These are phyloP conservation scores for Oreotrochilus melanogaster DNA, from an alignment of 2,113 vertebrate species.

Conservation along the genomic window DNA sequence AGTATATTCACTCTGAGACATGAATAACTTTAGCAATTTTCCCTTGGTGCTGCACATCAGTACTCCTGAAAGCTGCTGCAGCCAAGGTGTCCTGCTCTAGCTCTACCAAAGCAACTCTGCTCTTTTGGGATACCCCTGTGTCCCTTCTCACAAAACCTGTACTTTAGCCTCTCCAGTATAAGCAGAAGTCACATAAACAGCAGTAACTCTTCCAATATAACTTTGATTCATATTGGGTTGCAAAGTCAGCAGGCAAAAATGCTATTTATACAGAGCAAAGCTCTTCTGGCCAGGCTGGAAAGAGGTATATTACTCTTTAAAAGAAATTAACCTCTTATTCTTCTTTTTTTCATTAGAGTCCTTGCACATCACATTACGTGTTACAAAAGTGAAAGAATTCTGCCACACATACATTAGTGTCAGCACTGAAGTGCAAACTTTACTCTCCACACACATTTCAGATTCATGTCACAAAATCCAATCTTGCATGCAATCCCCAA, in stretches of 20 bases:
- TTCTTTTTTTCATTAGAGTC: neutral
- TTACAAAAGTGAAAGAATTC: neutral
- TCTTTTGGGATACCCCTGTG: neutral
- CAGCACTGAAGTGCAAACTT: neutral
- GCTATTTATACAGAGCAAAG: neutral
- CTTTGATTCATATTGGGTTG: neutral
- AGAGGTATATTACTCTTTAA: neutral
- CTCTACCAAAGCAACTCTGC: neutral
- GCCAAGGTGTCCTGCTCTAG: neutral
- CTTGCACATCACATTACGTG: neutral
- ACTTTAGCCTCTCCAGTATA: neutral
- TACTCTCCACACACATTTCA: neutral
- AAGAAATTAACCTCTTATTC: neutral
- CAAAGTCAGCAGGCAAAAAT: neutral
- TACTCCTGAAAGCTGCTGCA: neutral
- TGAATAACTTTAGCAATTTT: neutral
- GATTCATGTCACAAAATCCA: neutral
- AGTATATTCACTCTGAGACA: neutral
- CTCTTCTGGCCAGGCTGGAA: neutral
- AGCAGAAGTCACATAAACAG: neutral
- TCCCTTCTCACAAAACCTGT: neutral
- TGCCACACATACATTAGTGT: neutral
- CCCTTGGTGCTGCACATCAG: neutral
- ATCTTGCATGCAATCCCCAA: neutral
- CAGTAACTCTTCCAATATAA: neutral